phyloP scores from a whole-genome alignment of 2,797 vertebrate species.

The Megalops cyprinoides region DNA sequence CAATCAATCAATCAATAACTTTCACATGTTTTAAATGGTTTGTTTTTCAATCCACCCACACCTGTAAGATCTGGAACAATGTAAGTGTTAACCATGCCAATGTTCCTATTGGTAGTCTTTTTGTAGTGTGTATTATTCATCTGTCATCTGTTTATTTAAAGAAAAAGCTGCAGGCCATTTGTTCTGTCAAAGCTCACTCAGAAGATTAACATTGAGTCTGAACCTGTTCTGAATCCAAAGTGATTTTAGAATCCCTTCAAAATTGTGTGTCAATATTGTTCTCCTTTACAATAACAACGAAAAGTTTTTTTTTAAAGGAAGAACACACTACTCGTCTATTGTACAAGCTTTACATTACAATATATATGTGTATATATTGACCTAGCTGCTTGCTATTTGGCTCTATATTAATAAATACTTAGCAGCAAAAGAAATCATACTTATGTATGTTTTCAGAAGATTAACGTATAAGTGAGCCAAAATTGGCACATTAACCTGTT shows the following conservation, averaged over 20 bases:
- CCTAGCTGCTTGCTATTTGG: too few relatives aligned
- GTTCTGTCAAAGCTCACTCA: not conserved
- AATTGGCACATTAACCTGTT: not conserved
- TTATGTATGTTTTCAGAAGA: too few relatives aligned
- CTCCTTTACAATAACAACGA: not conserved
- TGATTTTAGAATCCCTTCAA: not conserved
- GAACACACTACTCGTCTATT: not conserved
- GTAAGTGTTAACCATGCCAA: not conserved
- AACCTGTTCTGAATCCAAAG: not conserved
- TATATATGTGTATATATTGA: too few relatives aligned
- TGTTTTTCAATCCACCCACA: not conserved
- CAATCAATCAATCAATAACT: too few relatives aligned
- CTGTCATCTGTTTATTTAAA: constrained; percentile 16
- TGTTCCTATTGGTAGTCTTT: not conserved
- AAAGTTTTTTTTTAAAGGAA: not conserved
- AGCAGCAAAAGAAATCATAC: too few relatives aligned
- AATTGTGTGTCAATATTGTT: not conserved
- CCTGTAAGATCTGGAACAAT: not conserved
- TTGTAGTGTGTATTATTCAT: not conserved
- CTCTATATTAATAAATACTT: too few relatives aligned
- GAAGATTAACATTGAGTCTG: not conserved
- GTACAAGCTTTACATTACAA: too few relatives aligned
- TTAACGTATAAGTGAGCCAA: too few relatives aligned
- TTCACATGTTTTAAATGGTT: not conserved
- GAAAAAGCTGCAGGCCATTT: constrained; percentile 14